Conservation (phyloP, 2,888 invertebrate species). For the Lacanobia wlatinum region DNA sequence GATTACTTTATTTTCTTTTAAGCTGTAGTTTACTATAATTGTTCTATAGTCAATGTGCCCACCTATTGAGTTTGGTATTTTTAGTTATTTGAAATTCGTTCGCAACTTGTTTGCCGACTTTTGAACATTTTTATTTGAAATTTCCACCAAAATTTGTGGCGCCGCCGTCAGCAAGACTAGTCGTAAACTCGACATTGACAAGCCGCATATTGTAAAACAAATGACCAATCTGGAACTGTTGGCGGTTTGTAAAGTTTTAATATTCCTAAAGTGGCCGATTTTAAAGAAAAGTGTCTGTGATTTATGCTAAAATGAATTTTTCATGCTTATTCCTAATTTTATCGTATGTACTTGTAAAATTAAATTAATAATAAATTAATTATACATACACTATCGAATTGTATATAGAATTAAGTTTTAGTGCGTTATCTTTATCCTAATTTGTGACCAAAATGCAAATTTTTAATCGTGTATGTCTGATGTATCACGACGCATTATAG, state of each 20-base stretch:
- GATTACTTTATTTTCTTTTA: slow-evolving; percentile 69
- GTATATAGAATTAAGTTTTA: slow-evolving; percentile 86
- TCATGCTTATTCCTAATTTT: slow-evolving; percentile 88
- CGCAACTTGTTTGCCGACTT: slow-evolving; percentile 62
- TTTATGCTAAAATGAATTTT: slow-evolving; percentile 87
- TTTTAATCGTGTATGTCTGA: slow-evolving; percentile 69
- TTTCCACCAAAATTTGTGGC: slow-evolving; percentile 1
- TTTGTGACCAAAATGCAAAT: slow-evolving; percentile 85
- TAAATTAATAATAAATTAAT: slow-evolving; percentile 62
- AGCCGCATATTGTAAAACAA: slow-evolving; percentile 19
- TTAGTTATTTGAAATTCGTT: slow-evolving; percentile 74
- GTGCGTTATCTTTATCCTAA: slow-evolving; percentile 78
- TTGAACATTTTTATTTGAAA: slow-evolving; percentile 37
- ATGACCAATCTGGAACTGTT: slow-evolving; percentile 21
- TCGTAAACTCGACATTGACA: slow-evolving; percentile 3
- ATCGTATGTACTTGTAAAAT: slow-evolving; percentile 80
- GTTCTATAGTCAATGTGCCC: slow-evolving; percentile 87
- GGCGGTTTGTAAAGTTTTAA: slow-evolving; percentile 62
- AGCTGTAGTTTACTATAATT: slow-evolving; percentile 76
- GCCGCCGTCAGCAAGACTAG: slow-evolving; percentile 13
- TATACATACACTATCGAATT: slow-evolving; percentile 78
- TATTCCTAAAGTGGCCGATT: slow-evolving; percentile 81
- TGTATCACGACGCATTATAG: slow-evolving; percentile 67
- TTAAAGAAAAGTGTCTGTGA: slow-evolving; percentile 88
- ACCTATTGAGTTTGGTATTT: slow-evolving; percentile 82